Conservation (phyloP, 2,113 vertebrate genomes). For the Tringa solitaria region DNA sequence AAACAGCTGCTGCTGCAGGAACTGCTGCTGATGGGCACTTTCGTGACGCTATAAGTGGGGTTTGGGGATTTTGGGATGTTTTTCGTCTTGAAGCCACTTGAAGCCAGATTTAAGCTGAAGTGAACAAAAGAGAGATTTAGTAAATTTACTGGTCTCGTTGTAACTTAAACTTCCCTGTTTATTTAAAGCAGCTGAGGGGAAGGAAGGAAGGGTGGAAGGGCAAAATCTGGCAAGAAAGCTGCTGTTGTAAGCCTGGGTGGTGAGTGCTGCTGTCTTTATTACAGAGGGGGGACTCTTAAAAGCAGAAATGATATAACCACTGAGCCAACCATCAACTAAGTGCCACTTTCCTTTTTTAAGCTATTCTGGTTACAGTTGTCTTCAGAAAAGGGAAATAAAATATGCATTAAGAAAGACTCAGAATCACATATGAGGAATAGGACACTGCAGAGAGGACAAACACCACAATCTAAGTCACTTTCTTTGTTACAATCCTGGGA, state of each 20-base stretch:
- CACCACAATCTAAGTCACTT: constrained; percentile 13
- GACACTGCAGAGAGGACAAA: constrained; percentile 44
- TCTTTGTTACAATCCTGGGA: constrained; percentile 50
- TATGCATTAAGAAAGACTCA: background rate
- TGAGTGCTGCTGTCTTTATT: background rate
- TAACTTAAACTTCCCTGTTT: constrained; percentile 14
- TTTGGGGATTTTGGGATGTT: background rate
- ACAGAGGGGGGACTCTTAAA: background rate
- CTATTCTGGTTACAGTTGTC: background rate
- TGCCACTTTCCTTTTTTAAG: constrained; percentile 13
- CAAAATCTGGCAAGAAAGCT: constrained; percentile 10
- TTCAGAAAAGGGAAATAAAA: constrained; percentile 42
- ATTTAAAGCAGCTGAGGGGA: constrained; percentile 27
- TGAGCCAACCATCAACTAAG: background rate
- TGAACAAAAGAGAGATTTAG: background rate
- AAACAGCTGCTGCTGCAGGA: background rate
- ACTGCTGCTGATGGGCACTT: constrained; percentile 8
- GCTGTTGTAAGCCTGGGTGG: background rate
- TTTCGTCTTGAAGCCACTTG: background rate
- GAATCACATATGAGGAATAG: constrained; percentile 7
- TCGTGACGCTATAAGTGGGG: background rate
- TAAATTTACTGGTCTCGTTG: background rate
- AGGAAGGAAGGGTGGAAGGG: constrained; percentile 22
- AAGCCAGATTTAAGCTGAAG: background rate
- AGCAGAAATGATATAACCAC: constrained; percentile 15